Evolutionary conservation across 2,113 vertebrate genomes (phyloP), one percentile per base, ranked within the genome.

Genomic region (Amazona vittata): DNA sequence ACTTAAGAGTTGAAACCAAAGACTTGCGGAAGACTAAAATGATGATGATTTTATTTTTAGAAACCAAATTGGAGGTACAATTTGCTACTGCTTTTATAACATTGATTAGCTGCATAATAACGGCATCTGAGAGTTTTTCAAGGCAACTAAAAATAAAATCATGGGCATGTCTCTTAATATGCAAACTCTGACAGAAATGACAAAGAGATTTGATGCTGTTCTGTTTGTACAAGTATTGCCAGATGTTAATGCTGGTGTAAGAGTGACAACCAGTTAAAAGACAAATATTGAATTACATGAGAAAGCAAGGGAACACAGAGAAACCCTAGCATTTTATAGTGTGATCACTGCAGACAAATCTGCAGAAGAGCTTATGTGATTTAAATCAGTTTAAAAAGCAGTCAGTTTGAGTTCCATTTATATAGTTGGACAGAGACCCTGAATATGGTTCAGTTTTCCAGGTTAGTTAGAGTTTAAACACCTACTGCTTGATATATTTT

Each of bases 91-190:
- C 50, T 71, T 44, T 64, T 67, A 24, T n/a, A 43, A 2, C 6
- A 2, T 20, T 20, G 49, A 33, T 62, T 59, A 35, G 20, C 24
- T 74, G 55, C 29, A 6, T 43, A 19, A 16, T 35, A 41, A 19
- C 0, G 0, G 9, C 6, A 18, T 53, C 37, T 15, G 26, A 33
- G 50, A 13, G 26, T 69, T 87, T 60, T 73, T 24, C 55, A 28
- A 73, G 57, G 39, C 57, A 85, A 24, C 10, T 11, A 46, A 63
- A 86, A 89, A 11, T 26, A 10, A 79, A 69, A n/a, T 44, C 4
- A 1, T 11, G 17, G 11, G 4, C 2, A 0, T 35, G 1, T 64
- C 25, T 63, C 29, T 50, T 53, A 46, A 15, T 37, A 19, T 4
- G 22, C 19, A n/a, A 28, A n/a, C 19, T 70, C 75, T 2, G 16